Percentiles rank a stretch among this genome's conserved stretches.
phyloP scores from a whole-genome alignment of 1,140 invertebrate genomes.

The Diabrotica virgifera region DNA sequence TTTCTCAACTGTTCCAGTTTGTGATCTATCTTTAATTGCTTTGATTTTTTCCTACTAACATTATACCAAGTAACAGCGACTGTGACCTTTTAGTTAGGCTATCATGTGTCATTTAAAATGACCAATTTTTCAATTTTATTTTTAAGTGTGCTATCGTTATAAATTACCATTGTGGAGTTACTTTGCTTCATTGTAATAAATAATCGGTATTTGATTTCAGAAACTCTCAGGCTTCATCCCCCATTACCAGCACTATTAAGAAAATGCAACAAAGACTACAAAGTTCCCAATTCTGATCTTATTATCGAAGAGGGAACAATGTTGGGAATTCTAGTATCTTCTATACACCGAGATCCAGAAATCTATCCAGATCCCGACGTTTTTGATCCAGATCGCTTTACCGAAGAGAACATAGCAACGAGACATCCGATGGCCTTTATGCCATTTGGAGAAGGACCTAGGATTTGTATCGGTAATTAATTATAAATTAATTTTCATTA shows the following conservation, averaged over 20 bases:
- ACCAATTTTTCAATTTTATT: too few species aligned
- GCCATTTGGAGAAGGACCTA: neutral
- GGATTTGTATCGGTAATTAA: constrained; percentile 12
- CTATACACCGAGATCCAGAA: constrained; percentile 48
- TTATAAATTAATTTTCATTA: neutral
- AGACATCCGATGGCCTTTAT: constrained; percentile 1
- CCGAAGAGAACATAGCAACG: constrained; percentile 35
- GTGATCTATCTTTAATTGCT: too few species aligned
- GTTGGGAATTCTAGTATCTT: constrained; percentile 42
- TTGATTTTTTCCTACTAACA: too few species aligned
- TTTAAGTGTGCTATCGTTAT: too few species aligned
- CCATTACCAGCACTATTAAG: constrained; percentile 51
- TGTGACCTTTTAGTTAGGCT: too few species aligned
- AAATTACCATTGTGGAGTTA: too few species aligned
- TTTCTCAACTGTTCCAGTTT: too few species aligned
- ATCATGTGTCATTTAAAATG: too few species aligned
- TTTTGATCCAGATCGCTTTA: constrained; percentile 64
- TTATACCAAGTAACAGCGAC: too few species aligned
- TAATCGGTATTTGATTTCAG: constrained; percentile 33
- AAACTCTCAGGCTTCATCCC: constrained; percentile 58
- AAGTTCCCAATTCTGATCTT: constrained; percentile 28
- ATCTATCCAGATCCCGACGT: constrained; percentile 57
- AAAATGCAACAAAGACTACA: constrained; percentile 52
- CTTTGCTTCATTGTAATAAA: too few species aligned
- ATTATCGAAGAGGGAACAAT: constrained; percentile 44